phyloP scores from a whole-genome alignment of 2,888 invertebrate genomes.

The Leptothorax acervorum region DNA sequence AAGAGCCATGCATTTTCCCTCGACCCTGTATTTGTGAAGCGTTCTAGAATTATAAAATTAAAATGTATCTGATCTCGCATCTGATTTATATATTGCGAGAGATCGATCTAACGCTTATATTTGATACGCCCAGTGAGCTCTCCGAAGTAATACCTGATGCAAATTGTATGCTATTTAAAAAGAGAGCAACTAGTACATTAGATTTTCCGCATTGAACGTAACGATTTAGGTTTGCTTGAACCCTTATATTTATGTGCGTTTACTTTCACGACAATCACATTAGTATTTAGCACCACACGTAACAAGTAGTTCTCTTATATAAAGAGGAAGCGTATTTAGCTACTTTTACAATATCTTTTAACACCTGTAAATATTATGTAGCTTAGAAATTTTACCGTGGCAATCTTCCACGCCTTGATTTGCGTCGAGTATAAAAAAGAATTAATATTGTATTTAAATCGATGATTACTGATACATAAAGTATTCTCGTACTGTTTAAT shows the following conservation, averaged over 20 bases:
- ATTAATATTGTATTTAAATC: not conserved
- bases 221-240: conserved; percentile 26
- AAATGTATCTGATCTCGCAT: conserved; percentile 17
- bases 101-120: not conserved
- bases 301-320: not conserved
- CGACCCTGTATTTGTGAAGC: not conserved
- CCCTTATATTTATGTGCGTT: conserved; percentile 23
- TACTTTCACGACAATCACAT: not conserved
- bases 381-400: conserved; percentile 7
- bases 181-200: conserved; percentile 13
- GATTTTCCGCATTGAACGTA: conserved; percentile 16
- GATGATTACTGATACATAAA: not conserved
- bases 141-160: conserved; percentile 7
- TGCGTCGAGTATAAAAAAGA: not conserved
- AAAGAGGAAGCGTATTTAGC: not conserved
- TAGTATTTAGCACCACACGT: conserved; percentile 9
- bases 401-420: not conserved
- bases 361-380: not conserved
- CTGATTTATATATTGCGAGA: not conserved
- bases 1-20: not conserved
- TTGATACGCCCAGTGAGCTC: conserved; percentile 4
- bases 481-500: not conserved
- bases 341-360: not conserved
- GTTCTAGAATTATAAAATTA: not conserved
- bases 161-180: conserved; percentile 31